Evolutionary conservation across 2,888 invertebrate species (phyloP).

Genomic region (Sinodicranocentrus sp.): DNA sequence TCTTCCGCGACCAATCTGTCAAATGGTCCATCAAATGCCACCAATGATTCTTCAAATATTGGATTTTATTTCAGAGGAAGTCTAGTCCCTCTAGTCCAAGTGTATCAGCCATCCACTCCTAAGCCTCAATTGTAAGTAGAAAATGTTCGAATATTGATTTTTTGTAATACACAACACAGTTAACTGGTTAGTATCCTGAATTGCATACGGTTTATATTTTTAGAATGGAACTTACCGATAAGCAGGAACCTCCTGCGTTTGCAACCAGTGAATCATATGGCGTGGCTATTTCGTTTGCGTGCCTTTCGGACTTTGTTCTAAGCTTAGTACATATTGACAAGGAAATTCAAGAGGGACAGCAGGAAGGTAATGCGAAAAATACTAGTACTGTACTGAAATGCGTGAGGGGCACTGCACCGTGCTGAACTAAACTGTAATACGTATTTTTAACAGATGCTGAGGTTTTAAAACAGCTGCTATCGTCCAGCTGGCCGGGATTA

Average conservation of each 20-base stretch:
- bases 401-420: not conserved
- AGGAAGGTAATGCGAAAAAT: constrained; percentile 68
- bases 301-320: constrained; percentile 93
- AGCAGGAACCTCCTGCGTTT: constrained; percentile 93
- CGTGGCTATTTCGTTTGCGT: constrained; percentile 96
- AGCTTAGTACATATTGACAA: constrained; percentile 86
- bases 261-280: constrained; percentile 94
- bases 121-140: constrained; percentile 94
- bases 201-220: constrained; percentile 75
- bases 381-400: no score
- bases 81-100: constrained; percentile 93
- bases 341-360: constrained; percentile 81
- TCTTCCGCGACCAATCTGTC: constrained; percentile 82
- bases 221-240: constrained; percentile 97
- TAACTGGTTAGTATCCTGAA: no score
- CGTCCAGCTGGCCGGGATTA: constrained; percentile 97
- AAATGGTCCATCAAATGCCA: constrained; percentile 84
- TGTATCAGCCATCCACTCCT: constrained; percentile 90
- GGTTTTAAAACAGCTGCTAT: constrained; percentile 84
- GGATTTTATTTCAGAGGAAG: constrained; percentile 96
- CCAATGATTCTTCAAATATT: constrained; percentile 90
- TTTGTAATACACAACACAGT: no score
- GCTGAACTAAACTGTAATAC: not conserved
- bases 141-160: no score
- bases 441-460: constrained; percentile 65